Conservation (phyloP, 2,113 vertebrate genomes). For the Triplophysa tibetana region DNA sequence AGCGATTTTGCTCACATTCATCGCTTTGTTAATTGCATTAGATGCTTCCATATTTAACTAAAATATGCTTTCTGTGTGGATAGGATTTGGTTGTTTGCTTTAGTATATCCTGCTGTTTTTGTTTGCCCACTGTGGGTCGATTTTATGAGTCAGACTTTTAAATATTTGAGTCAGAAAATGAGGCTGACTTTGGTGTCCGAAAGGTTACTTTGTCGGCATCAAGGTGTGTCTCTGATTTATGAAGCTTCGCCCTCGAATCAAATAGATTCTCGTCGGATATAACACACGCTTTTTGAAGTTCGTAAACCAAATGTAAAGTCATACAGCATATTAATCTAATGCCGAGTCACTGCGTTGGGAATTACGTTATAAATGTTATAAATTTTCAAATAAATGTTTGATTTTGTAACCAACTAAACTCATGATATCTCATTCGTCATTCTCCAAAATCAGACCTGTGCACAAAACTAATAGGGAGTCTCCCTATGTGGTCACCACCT, state of each 20-base stretch:
- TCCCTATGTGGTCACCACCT: conserved; percentile 80
- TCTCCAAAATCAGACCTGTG: neutral
- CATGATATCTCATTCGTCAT: neutral
- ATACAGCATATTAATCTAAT: neutral
- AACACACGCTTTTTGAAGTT: neutral
- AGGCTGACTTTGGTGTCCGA: neutral
- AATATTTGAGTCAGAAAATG: neutral
- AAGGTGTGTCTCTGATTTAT: neutral
- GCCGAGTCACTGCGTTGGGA: neutral
- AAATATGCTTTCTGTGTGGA: neutral
- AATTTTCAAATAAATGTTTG: conserved; percentile 17
- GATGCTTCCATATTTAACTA: neutral
- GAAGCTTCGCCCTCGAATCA: neutral
- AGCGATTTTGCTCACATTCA: too few species aligned
- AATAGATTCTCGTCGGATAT: neutral
- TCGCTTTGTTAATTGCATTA: neutral
- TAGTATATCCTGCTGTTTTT: conserved; percentile 10
- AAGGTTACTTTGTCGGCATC: neutral
- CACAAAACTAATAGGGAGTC: neutral
- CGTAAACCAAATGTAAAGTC: neutral
- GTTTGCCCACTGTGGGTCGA: conserved; percentile 7
- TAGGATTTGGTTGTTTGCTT: neutral
- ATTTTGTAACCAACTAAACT: neutral
- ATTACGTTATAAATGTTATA: too few species aligned
- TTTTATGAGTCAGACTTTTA: neutral